Evolutionary conservation across 2,888 invertebrate species (phyloP).

Genomic region (Tiphia femorata): DNA sequence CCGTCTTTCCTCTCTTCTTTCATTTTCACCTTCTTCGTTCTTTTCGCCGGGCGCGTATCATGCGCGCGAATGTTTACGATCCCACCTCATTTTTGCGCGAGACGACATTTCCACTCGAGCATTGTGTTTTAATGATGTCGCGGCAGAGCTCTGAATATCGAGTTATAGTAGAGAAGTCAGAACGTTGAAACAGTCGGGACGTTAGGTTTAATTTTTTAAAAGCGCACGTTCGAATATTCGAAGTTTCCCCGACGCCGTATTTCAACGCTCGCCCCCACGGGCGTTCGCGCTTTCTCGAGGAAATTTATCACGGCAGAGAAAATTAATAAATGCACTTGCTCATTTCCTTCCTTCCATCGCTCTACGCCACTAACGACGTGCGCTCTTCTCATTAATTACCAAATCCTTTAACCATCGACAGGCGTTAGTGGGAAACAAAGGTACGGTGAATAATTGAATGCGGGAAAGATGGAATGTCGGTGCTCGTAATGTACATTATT

Average conservation of each 20-base stretch:
- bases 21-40: slow-evolving; percentile 1
- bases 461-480: neutral
- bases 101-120: neutral
- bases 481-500: neutral
- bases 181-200: too few relatives aligned
- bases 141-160: too few relatives aligned
- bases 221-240: too few relatives aligned
- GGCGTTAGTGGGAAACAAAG: neutral
- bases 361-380: neutral
- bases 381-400: neutral
- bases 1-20: slow-evolving; percentile 17
- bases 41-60: neutral
- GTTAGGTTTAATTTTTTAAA: too few relatives aligned
- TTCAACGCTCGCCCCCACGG: neutral
- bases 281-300: neutral
- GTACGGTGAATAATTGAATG: neutral
- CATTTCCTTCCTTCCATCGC: too few relatives aligned
- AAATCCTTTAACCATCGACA: neutral
- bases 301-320: neutral
- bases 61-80: neutral
- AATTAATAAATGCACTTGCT: too few relatives aligned
- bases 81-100: neutral
- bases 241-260: neutral
- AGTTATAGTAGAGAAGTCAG: too few relatives aligned
- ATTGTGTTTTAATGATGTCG: too few relatives aligned